These are phyloP conservation scores for Epinephelus malabaricus DNA, from an alignment of 2,797 vertebrate species.

Conservation along the genomic window DNA sequence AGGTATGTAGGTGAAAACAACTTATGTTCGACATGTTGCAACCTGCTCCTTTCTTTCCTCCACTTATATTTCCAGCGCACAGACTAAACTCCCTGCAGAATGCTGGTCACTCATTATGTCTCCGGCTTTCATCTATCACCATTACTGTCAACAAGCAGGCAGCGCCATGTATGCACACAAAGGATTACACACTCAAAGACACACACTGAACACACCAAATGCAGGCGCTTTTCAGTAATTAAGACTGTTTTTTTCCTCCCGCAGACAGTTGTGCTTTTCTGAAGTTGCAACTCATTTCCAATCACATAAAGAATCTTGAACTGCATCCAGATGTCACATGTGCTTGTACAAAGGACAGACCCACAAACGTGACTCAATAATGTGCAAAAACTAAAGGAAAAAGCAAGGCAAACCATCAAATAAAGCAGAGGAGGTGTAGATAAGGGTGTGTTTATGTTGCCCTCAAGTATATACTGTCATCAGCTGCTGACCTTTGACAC, in stretches of 20 bases:
- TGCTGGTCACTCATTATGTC: constrained; percentile 45
- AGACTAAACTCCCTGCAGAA: constrained; percentile 43
- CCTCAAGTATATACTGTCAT: constrained; percentile 22
- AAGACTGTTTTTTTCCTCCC: not conserved
- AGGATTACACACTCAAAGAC: constrained; percentile 15
- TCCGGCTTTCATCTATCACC: constrained; percentile 48
- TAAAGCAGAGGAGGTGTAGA: not conserved
- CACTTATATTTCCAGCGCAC: constrained; percentile 22
- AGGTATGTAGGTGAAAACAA: constrained; percentile 48
- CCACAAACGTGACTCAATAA: not conserved
- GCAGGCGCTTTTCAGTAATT: constrained; percentile 1
- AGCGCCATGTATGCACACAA: not conserved
- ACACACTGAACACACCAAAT: not conserved
- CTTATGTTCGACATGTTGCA: constrained; percentile 49
- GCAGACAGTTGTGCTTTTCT: not conserved
- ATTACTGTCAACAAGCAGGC: constrained; percentile 54
- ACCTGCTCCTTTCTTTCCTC: constrained; percentile 33
- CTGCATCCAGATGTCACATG: not conserved
- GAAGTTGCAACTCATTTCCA: not conserved
- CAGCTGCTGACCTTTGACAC: constrained; percentile 23
- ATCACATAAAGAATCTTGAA: not conserved
- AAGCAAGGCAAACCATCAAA: not conserved
- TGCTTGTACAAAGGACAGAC: not conserved
- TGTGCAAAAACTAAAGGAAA: not conserved
- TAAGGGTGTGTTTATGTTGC: constrained; percentile 31